Conservation (phyloP, 2,888 invertebrate genomes). For the Scaptomyza caliginosa region DNA sequence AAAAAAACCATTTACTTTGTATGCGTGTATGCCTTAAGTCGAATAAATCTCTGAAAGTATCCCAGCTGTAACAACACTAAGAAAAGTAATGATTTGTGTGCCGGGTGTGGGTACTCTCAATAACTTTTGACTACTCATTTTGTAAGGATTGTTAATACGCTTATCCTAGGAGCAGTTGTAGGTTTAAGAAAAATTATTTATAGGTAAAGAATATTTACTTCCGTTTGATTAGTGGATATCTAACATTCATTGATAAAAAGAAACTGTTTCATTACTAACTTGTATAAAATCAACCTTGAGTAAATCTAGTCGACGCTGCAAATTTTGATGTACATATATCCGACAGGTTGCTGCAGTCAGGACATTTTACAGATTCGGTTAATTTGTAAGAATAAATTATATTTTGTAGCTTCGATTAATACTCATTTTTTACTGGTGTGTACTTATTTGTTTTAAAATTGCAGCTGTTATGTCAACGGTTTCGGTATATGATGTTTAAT, state of each 20-base stretch:
- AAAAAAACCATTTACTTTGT: not conserved
- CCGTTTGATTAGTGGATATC: not conserved
- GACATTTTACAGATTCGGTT: not conserved
- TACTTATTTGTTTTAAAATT: not conserved
- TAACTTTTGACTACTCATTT: not conserved
- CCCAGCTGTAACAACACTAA: constrained; percentile 35
- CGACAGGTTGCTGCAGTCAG: too few species aligned
- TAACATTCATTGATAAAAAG: not conserved
- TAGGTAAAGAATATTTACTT: not conserved
- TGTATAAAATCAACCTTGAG: not conserved
- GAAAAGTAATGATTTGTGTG: not conserved
- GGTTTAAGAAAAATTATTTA: not conserved
- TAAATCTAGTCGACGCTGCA: not conserved
- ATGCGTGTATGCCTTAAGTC: not conserved
- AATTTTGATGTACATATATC: not conserved
- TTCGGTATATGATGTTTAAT: constrained; percentile 33
- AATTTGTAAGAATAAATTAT: not conserved
- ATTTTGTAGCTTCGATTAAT: not conserved
- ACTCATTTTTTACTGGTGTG: not conserved
- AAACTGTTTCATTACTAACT: not conserved
- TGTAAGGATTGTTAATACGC: not conserved
- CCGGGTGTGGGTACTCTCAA: constrained; percentile 6
- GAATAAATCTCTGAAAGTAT: constrained; percentile 57
- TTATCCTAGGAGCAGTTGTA: not conserved
- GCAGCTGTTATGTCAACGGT: constrained; percentile 26